Evolutionary conservation across 2,888 invertebrate species (phyloP), one percentile per base, ranked within the genome.

Genomic region (Tubulanus polymorphus): DNA sequence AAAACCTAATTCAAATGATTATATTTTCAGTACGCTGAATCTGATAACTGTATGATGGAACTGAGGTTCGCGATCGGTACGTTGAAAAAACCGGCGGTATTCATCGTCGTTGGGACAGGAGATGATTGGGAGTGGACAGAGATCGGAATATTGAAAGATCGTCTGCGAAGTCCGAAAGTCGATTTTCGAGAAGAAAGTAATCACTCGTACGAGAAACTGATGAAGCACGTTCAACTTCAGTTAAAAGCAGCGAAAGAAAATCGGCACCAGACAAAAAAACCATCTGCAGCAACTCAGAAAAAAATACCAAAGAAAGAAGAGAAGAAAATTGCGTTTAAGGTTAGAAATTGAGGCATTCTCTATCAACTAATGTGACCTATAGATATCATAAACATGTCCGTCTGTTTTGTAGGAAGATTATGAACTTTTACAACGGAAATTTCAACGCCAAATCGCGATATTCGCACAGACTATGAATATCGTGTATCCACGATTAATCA

Each of bases 391-490:
- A n/a, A n/a, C n/a, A n/a, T n/a, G n/a, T n/a, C n/a, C n/a, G n/a
- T n/a, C 23, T 41, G 41, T 41, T 27, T 65, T 61, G 3, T 67
- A 76, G 74, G 76, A 76, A 60, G 64, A 71, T 1, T 55, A 73
- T 18, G 76, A 76, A 56, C 58, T 76, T 41, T 67, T 73, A 6
- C 74, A 76, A 61, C 61, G 75, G 29, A 75, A 76, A 57, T 70
- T 76, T 55, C 63, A 75, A 18, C 69, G 76, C 12, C 73, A 73
- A 54, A 51, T 74, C 20, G 55, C 60, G 0, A 53, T 57, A n/a
- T 69, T 67, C 48, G 60, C 65, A 15, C 66, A 67, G 8, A 54
- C 63, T 5, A 62, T 63, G 51, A 66, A 66, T 35, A 59, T 59
- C n/a, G 68, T 59, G 1, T 75, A 68, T 51, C 74, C 75, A 5